Base-by-base conservation (phyloP, 1,140 invertebrate species). In the Brachionus angularis region DNA sequence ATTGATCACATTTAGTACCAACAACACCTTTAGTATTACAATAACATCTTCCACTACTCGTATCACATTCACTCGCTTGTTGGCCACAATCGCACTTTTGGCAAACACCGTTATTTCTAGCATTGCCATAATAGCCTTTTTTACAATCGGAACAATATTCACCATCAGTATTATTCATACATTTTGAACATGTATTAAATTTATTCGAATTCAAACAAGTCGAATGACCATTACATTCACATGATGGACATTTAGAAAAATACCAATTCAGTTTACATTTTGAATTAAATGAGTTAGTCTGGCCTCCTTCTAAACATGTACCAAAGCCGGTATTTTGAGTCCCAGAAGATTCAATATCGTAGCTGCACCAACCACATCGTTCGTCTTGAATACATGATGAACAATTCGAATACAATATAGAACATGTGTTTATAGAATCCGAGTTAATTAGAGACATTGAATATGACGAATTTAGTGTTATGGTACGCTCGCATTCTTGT, bases 151-250 rank as follows among this genome's bases (percentile, higher is more conserved):
- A 46, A 14, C 62, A 67, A 29, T 46, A 46, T 8, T 27, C n/a
- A 14, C 62, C 62, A 29, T 67, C 12, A 18, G 62, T 67, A 33
- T 67, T 67, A 14, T 67, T 67, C 62, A 67, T 46, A n/a, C 62
- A 67, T 36, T 46, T 50, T 16, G 14, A 10, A 21, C 62, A 67
- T 16, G 12, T 31, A 10, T 42, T 16, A 16, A 42, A 16, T 42
- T 16, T 42, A 16, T 39, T 47, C 10, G 42, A 31, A 50, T 67
- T 67, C 4, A 23, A 46, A n/a, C 62, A 67, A 7, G 14, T 34
- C 16, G 62, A 67, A 29, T 67, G 62, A 34, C 62, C 62, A 36
- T 67, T 67, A 31, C 62, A 67, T 29, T 67, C 62, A 67, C 62
- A 67, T 36, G 10, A 47, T 18, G 62, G 62, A 29, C 62, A 67